Evolutionary conservation across 2,113 vertebrate species (phyloP).

Genomic region (Brachypteracias leptosomus): DNA sequence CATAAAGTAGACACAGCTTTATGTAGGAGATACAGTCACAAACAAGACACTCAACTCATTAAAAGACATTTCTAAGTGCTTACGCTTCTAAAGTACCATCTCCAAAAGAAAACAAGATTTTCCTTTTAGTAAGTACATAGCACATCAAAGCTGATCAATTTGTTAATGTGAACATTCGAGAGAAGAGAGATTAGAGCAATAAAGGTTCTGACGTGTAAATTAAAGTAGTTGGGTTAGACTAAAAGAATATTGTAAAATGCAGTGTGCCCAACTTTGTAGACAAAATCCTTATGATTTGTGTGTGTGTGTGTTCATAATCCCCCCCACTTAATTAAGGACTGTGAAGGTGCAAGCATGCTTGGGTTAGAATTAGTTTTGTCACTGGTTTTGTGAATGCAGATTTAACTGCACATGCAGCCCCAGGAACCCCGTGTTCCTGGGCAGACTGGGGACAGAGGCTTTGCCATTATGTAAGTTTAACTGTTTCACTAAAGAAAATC

Average conservation of each 20-base stretch:
- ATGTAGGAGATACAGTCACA: background rate
- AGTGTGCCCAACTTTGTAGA: background rate
- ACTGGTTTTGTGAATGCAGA: background rate
- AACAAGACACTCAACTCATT: background rate
- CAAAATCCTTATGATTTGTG: background rate
- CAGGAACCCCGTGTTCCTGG: fast-evolving
- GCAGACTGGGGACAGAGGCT: background rate
- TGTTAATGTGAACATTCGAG: background rate
- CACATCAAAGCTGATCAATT: background rate
- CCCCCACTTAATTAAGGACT: background rate
- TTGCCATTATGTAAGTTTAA: background rate
- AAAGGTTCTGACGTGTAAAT: background rate
- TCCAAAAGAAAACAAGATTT: background rate
- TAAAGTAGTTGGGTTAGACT: background rate
- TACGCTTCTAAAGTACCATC: background rate
- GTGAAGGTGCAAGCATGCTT: fast-evolving
- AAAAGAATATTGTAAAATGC: background rate
- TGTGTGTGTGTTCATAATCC: no score
- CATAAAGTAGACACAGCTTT: background rate
- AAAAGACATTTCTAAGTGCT: background rate
- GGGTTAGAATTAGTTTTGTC: background rate
- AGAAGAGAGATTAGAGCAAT: background rate
- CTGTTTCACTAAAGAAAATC: background rate
- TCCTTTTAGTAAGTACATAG: background rate
- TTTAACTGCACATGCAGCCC: background rate